Evolutionary conservation across 2,113 vertebrate genomes (phyloP).

Genomic region (Petrocephalus microphthalmus): DNA sequence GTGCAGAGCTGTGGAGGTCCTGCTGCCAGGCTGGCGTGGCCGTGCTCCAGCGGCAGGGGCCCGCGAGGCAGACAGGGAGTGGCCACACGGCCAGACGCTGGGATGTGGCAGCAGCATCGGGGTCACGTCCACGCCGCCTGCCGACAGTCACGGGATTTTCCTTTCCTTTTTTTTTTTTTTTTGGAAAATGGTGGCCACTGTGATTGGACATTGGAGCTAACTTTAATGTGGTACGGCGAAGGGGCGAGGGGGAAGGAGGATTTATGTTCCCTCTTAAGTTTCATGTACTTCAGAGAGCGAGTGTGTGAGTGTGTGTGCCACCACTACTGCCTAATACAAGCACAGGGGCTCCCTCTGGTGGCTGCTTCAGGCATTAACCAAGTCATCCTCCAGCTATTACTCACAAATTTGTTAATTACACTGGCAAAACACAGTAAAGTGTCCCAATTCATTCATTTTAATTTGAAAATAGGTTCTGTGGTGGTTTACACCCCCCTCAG

Average conservation of each 20-base stretch:
- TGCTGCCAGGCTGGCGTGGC: not conserved
- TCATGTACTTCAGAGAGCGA: not conserved
- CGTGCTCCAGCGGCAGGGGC: not conserved
- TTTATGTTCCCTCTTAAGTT: not conserved
- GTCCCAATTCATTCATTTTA: not conserved
- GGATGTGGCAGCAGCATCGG: not conserved
- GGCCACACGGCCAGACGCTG: not conserved
- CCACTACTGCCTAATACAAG: not conserved
- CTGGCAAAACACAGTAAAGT: not conserved
- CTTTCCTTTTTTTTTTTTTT: not conserved
- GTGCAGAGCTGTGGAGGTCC: not conserved
- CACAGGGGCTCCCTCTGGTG: not conserved
- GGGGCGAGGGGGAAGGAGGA: not conserved
- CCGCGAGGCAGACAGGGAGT: not conserved
- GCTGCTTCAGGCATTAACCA: not conserved
- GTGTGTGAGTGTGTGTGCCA: not conserved
- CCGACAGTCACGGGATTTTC: not conserved
- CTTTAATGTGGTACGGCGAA: not conserved
- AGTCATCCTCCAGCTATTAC: not conserved
- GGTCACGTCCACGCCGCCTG: not conserved
- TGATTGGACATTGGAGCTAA: not conserved
- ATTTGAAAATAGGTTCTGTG: not conserved
- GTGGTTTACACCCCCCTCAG: not conserved
- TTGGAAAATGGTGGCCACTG: not conserved
- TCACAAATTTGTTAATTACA: not conserved